These are phyloP conservation scores for Lanistes nyassanus DNA, from an alignment of 1,140 invertebrate species.

Conservation along the genomic window DNA sequence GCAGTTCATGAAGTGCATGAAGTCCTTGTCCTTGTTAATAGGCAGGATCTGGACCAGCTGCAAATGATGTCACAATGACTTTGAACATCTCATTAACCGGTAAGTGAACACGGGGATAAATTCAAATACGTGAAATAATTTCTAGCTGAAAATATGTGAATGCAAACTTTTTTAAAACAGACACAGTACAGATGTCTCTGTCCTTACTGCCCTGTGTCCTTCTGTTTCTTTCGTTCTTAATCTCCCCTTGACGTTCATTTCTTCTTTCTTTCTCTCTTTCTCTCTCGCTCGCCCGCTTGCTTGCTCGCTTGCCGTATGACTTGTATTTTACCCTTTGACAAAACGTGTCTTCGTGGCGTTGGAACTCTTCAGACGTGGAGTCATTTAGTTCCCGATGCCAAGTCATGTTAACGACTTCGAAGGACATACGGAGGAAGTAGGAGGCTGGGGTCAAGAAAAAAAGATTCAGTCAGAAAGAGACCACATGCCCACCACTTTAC, in stretches of 20 bases:
- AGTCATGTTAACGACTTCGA: slow-evolving; percentile 12
- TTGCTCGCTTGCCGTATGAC: no score
- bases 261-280: no score
- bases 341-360: neutral
- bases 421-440: slow-evolving; percentile 13
- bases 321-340: slow-evolving; percentile 4
- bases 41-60: slow-evolving; percentile 15
- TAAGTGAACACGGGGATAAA: neutral
- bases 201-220: no score
- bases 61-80: neutral
- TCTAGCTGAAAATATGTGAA: neutral
- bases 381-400: slow-evolving; percentile 9
- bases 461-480: no score
- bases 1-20: slow-evolving; percentile 4
- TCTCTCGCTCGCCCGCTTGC: no score
- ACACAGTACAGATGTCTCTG: no score
- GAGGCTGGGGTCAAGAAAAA: neutral
- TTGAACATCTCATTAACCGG: neutral
- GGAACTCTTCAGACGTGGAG: neutral
- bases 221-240: neutral
- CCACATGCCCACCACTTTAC: no score
- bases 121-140: neutral
- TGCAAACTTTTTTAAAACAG: no score
- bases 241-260: no score
- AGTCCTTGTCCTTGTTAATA: slow-evolving; percentile 12